phyloP scores from a whole-genome alignment of 2,797 vertebrate genomes.

The Enteromius trimaculatus region DNA sequence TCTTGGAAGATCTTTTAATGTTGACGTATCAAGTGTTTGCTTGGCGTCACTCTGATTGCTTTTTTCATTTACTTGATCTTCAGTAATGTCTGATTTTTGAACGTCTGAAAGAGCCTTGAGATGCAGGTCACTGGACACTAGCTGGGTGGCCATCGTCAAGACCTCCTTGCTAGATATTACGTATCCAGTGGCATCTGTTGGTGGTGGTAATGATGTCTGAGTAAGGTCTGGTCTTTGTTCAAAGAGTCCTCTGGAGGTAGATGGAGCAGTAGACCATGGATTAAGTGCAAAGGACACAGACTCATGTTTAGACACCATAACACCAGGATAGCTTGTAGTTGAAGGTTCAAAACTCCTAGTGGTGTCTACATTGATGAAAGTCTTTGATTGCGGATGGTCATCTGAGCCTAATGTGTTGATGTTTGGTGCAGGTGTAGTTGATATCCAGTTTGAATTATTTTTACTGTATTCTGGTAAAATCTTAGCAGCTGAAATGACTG shows the following conservation, averaged over 20 bases:
- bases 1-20: slow-evolving; percentile 6
- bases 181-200: neutral
- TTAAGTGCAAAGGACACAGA: neutral
- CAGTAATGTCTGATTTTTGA: neutral
- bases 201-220: slow-evolving; percentile 12
- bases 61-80: slow-evolving; percentile 23
- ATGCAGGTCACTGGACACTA: neutral
- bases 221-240: neutral
- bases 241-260: neutral
- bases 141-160: slow-evolving; percentile 15
- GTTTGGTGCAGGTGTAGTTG: slow-evolving; percentile 20
- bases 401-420: neutral
- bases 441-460: neutral
- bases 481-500: neutral
- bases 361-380: neutral
- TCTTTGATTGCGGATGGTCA: slow-evolving; percentile 5
- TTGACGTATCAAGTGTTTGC: neutral
- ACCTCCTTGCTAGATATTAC: slow-evolving; percentile 2
- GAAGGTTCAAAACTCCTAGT: neutral
- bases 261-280: neutral
- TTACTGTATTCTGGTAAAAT: neutral
- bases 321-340: slow-evolving; percentile 4
- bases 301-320: neutral
- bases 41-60: neutral
- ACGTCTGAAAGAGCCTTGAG: slow-evolving; percentile 5